phyloP scores from a whole-genome alignment of 2,888 invertebrate genomes.

The Salpingus planirostris region DNA sequence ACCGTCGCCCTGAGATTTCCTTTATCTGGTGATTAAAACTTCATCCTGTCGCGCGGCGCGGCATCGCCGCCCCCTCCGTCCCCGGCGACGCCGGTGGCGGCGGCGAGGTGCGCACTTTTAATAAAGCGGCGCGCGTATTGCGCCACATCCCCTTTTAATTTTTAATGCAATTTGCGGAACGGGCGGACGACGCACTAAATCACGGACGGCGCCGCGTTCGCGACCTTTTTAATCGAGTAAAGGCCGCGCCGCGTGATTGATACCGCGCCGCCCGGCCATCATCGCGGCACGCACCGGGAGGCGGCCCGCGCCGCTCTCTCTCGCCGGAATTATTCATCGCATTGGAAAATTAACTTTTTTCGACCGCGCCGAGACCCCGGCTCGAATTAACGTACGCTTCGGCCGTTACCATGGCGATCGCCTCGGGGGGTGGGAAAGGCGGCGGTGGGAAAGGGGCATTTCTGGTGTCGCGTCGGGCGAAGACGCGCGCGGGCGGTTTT shows the following conservation, averaged over 20 bases:
- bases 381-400: conserved; percentile 27
- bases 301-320: too few relatives aligned
- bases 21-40: conserved; percentile 45
- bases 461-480: conserved; percentile 21
- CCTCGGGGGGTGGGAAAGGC: too few relatives aligned
- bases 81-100: too few relatives aligned
- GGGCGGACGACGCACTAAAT: conserved; percentile 24
- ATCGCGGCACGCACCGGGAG: too few relatives aligned
- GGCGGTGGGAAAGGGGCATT: conserved; percentile 29
- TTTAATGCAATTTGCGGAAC: conserved; percentile 38
- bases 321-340: conserved; percentile 40
- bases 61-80: too few relatives aligned
- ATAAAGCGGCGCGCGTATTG: conserved; percentile 36
- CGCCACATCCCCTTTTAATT: conserved; percentile 32
- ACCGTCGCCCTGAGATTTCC: conserved; percentile 41
- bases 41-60: conserved; percentile 41
- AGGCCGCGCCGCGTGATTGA: too few relatives aligned
- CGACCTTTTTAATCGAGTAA: too few relatives aligned
- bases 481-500: conserved; percentile 27
- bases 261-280: too few relatives aligned
- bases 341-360: conserved; percentile 40
- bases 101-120: conserved; percentile 39
- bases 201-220: too few relatives aligned
- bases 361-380: conserved; percentile 22
- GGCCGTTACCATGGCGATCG: conserved; percentile 23